Evolutionary conservation across 2,113 vertebrate species (phyloP), one percentile per base, ranked within the genome.

Genomic region (Otis tarda): DNA sequence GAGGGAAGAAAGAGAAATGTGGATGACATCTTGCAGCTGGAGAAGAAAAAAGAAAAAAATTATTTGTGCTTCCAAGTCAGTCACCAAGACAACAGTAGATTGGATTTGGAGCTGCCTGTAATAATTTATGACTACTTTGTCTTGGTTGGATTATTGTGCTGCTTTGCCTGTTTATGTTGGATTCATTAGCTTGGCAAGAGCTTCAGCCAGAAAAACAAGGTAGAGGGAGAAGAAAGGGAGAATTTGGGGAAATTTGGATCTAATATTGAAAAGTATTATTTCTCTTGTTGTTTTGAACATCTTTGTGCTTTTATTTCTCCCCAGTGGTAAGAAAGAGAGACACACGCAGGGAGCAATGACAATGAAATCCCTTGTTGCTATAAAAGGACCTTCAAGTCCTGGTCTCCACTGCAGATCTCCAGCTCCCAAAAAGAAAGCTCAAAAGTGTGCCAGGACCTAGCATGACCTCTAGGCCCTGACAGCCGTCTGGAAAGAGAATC

Each of bases 101-200:
- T 93, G 86, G 80, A 92, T 96, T 96, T 93, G 65, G 69, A 89
- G 39, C 64, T 91, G 73, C 45, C 77, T 91, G 80, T 75, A 92
- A 94, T 96, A 92, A 96, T 95, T 97, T 96, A 89, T 92, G 91
- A 87, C 61, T 91, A 55, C 70, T 97, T 93, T 84, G 73, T 92
- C 74, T 89, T 79, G 65, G 70, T 79, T 91, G 92, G 81, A 69
- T 96, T 92, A 84, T n/a, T 84, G 60, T 76, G 74, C 76, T 84
- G 69, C 47, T 95, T 89, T 92, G 63, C 68, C 30, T 78, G 45
- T 35, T 90, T 90, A 24, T 57, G 65, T 86, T 96, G 35, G 61
- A 71, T 91, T 89, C 57, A 82, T 79, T 91, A 79, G 12, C 60
- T 82, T 94, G 53, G 49, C 76, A 93, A 83, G 56, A 87, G 41